phyloP scores from a whole-genome alignment of 2,113 vertebrate species.

The Sakesphorus luctuosus region DNA sequence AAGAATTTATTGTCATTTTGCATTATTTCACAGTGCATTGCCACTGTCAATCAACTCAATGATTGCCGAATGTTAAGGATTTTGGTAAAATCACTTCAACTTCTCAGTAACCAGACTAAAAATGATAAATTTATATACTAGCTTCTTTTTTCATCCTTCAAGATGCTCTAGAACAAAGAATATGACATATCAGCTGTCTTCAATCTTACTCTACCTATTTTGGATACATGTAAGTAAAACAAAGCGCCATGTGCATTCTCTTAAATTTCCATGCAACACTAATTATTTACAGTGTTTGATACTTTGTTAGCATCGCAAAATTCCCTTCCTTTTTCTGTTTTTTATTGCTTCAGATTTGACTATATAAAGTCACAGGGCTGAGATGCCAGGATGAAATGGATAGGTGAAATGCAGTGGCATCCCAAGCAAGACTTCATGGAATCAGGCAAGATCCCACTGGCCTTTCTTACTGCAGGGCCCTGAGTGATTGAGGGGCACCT shows the following conservation, averaged over 20 bases:
- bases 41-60: neutral
- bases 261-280: neutral
- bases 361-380: neutral
- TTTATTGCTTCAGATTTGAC: neutral
- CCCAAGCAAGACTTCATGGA: neutral
- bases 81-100: neutral
- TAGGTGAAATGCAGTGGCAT: neutral
- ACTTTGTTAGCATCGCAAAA: neutral
- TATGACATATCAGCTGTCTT: neutral
- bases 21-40: neutral
- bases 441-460: accelerated
- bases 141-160: neutral
- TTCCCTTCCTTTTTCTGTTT: neutral
- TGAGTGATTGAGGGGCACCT: accelerated
- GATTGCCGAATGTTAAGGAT: neutral
- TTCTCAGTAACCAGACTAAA: neutral
- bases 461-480: neutral
- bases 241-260: neutral
- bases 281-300: neutral
- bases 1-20: neutral
- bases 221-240: neutral
- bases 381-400: neutral
- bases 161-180: neutral
- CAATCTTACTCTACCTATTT: neutral
- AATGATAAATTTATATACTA: neutral